Evolutionary conservation across 1,140 invertebrate genomes (phyloP), one percentile per base, ranked within the genome.

Genomic region (Trichonephila clavata): DNA sequence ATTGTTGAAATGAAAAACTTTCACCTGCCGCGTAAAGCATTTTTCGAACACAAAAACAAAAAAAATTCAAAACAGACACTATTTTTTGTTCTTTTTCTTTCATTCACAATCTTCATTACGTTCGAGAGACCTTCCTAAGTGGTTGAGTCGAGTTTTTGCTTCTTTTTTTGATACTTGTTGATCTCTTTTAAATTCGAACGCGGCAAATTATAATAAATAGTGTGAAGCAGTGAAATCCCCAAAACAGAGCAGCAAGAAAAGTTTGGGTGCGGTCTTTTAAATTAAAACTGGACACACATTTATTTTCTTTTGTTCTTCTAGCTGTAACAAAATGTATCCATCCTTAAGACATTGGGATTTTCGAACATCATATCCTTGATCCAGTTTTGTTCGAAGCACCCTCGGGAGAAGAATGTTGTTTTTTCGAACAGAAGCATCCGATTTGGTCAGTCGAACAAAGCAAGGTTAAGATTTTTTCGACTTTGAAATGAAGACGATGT

Each of bases 281-380:
- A 43, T 63, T 87, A 39, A 39, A 63, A 87, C 61, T 39, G 59
- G 57, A 39, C 32, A 39, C 50, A 50, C 32, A 39, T 39, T 50
- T 50, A 57, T 87, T 61, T 86, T 87, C 60, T 39, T 84, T 39
- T 63, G 59, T 63, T 87, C 59, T 61, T 57, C 63, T 32, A 87
- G 27, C 14, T 10, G 18, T 87, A 84, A 84, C 57, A 57, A 60
- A 16, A 50, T 59, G 21, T 84, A 59, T 59, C 57, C 43, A 84
- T 59, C 43, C 10, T 3, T 27, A 20, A 27, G 13, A 68, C 6
- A 18, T 24, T 27, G 71, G 81, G 16, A 20, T 39, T 86, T 61
- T 87, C 59, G 86, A 87, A 20, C 59, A 87, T 87, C 86, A 63
- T 87, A 87, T 87, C 86, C 86, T 87, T 87, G 86, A 87, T 87